phyloP scores from a whole-genome alignment of 2,888 invertebrate species.

The Hirudinaria manillensis region DNA sequence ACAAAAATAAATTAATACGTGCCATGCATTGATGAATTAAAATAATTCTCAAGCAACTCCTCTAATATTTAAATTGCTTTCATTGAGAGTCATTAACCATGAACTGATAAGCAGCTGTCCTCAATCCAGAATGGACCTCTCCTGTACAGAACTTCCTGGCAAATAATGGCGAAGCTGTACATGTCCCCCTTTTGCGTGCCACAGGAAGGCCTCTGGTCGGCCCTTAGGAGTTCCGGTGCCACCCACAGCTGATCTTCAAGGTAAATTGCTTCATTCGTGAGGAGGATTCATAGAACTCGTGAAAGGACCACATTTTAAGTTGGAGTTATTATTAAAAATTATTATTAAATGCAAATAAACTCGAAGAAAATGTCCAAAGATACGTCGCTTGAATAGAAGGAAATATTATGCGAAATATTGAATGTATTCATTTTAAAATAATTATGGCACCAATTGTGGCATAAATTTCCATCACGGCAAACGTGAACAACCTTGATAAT shows the following conservation, averaged over 20 bases:
- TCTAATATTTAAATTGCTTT: too few species aligned
- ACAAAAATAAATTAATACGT: too few species aligned
- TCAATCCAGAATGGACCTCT: conserved; percentile 51
- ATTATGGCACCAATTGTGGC: neutral
- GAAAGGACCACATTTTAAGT: too few species aligned
- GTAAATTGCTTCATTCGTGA: too few species aligned
- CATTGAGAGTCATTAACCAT: conserved; percentile 42
- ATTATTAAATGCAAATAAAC: too few species aligned
- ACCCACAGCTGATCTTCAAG: conserved; percentile 66
- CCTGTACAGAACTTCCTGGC: conserved; percentile 74
- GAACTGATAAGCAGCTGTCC: conserved; percentile 43
- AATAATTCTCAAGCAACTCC: too few species aligned
- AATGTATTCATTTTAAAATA: neutral
- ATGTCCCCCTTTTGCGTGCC: conserved; percentile 58
- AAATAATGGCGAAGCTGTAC: conserved; percentile 81
- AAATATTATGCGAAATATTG: neutral
- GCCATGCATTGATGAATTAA: too few species aligned
- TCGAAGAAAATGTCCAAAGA: too few species aligned
- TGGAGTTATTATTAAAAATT: too few species aligned
- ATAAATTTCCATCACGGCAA: neutral
- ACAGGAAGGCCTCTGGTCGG: conserved; percentile 44
- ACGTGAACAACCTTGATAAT: neutral
- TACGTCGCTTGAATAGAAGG: too few species aligned
- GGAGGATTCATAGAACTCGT: too few species aligned
- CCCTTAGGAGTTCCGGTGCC: conserved; percentile 74